A percentile compares a stretch with the other conserved stretches of the same genome.
phyloP scores from a whole-genome alignment of 2,888 invertebrate genomes.

The Beris morrisii region DNA sequence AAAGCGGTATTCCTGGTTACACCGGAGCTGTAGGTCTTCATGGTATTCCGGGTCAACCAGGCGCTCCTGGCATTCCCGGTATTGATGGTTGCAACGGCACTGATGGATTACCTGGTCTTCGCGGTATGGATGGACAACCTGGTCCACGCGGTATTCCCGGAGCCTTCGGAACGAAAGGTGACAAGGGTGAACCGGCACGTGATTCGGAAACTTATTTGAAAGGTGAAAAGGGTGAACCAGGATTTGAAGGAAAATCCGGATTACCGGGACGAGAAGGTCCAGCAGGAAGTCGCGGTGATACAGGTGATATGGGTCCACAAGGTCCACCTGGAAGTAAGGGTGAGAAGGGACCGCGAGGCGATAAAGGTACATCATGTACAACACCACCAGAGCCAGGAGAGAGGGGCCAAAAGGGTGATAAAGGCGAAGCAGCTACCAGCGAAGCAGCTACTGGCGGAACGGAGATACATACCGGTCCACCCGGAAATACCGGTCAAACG shows the following conservation, averaged over 20 bases:
- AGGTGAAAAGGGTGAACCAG: conserved; percentile 82
- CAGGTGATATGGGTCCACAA: conserved; percentile 51
- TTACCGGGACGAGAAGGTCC: conserved; percentile 50
- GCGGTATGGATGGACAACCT: conserved; percentile 69
- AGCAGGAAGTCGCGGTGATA: conserved; percentile 79
- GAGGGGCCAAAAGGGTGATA: conserved; percentile 66
- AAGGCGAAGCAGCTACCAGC: conserved; percentile 56
- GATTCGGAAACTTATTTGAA: conserved; percentile 62
- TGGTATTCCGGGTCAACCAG: conserved; percentile 56
- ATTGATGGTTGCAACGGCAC: conserved; percentile 96
- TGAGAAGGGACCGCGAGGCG: conserved; percentile 67
- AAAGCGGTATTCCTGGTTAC: conserved; percentile 85
- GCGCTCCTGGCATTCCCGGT: conserved; percentile 79
- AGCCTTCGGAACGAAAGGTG: conserved; percentile 59
- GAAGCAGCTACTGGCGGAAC: conserved; percentile 15
- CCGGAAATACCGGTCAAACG: conserved; percentile 61
- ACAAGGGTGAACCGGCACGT: conserved; percentile 77
- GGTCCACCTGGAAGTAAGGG: conserved; percentile 73
- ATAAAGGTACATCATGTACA: conserved; percentile 65
- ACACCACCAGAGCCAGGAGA: conserved; percentile 57
- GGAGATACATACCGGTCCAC: conserved; percentile 37
- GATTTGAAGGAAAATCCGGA: conserved; percentile 52
- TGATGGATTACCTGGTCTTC: conserved; percentile 76
- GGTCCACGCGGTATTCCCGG: conserved; percentile 76
- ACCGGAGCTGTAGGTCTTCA: conserved; percentile 65